Conservation (phyloP, 1,140 invertebrate genomes). For the Euwallacea similis region DNA sequence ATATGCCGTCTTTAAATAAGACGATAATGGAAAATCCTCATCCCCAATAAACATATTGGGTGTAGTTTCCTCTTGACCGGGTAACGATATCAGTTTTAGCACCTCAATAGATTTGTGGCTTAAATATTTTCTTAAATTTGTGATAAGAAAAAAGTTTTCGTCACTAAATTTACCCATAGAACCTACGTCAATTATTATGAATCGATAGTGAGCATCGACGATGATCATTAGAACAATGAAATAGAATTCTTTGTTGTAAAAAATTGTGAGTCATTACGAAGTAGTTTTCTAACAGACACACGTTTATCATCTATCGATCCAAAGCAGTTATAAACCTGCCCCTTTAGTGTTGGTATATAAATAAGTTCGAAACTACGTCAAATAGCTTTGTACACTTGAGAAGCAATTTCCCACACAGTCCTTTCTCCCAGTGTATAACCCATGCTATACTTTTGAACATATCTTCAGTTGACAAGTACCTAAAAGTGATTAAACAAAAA, state of each 20-base stretch:
- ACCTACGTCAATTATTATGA: not conserved
- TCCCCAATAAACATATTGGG: not conserved
- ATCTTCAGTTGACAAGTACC: not conserved
- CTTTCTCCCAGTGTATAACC: not conserved
- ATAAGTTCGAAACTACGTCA: not conserved
- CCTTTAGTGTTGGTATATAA: not conserved
- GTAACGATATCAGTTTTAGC: not conserved
- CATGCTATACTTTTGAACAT: not conserved
- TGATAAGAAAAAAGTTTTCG: not conserved
- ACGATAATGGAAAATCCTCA: not conserved
- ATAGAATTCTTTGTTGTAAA: not conserved
- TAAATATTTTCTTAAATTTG: not conserved
- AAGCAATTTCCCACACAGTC: not conserved
- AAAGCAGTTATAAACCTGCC: not conserved
- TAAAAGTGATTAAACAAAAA: slow-evolving; percentile 4
- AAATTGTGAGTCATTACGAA: not conserved
- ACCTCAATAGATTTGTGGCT: not conserved
- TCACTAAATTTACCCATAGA: not conserved
- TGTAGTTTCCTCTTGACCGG: slow-evolving; percentile 1
- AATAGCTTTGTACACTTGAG: not conserved
- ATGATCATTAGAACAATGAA: not conserved
- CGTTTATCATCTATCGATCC: not conserved
- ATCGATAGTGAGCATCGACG: not conserved
- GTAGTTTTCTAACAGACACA: not conserved
- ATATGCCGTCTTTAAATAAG: not conserved